Base-by-base conservation (phyloP, 64 coral and sea anemone genomes). In the Stylophora pistillata region DNA sequence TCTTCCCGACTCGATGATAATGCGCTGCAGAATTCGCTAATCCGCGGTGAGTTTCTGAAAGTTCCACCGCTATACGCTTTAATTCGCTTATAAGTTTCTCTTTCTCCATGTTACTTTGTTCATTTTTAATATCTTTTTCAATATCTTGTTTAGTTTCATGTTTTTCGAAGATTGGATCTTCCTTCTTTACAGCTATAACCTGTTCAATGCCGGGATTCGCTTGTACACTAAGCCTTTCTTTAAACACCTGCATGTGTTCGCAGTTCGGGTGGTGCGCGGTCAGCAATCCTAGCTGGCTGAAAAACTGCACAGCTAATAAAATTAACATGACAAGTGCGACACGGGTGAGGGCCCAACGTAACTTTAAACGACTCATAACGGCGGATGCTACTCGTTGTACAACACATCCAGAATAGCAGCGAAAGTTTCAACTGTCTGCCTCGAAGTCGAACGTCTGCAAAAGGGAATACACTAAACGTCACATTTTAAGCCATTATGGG, bases 251-350 rank as follows among this genome's bases (percentile, higher is more conserved):
- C 57, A 82, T 72, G 32, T 93, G 77, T 21, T 93, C 86, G 29
- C 88, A 80, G 15, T 93, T 86, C 30, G 86, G 78, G 18, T 71
- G 65, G 26, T 56, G 78, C 56, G 58, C 89, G 13, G 56, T 93
- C 55, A 95, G 28, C 58, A 95, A 61, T 20, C 89, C 90, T 65
- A 95, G 60, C 58, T 95, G 94, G 55, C 89, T 95, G 72, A 92
- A 55, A 18, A 95, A 55, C 28, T 95, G 94, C 11, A 92, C 28
- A 33, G 30, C 59, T n/a, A 91, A 30, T 20, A 95, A 76, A 11
- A 92, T 29, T 2, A 41, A 28, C 11, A 95, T 81, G 2, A 92
- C 37, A 1, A 95, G 47, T 21, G 83, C 82, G 14, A 95, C 15
- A 13, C 93, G 85, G 12, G 78, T 57, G 32, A 88, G 74, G 16